Evolutionary conservation across 2,888 invertebrate species (phyloP).

Genomic region (Nymphalis urticae): DNA sequence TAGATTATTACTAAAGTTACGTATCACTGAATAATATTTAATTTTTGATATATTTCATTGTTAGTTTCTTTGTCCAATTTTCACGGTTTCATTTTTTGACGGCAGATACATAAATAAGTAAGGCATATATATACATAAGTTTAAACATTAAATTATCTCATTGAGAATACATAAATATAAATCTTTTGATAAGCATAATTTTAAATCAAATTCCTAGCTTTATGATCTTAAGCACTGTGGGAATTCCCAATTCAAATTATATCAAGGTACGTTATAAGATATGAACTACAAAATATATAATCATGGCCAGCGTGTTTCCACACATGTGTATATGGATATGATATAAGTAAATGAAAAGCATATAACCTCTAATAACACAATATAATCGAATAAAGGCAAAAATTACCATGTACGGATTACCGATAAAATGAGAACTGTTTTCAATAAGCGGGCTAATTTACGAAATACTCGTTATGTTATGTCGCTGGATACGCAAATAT

Average conservation of each 20-base stretch:
- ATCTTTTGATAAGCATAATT: too few relatives aligned
- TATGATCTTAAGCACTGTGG: not conserved
- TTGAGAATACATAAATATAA: too few relatives aligned
- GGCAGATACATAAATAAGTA: too few relatives aligned
- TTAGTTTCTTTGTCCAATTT: too few relatives aligned
- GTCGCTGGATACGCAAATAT: constrained; percentile 51
- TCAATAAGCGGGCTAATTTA: constrained; percentile 27
- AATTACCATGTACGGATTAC: not conserved
- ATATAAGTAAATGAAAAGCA: not conserved
- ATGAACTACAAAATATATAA: not conserved
- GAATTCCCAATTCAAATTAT: not conserved
- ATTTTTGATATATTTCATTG: too few relatives aligned
- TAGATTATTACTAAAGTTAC: too few relatives aligned
- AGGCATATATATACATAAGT: too few relatives aligned
- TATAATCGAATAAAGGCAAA: not conserved
- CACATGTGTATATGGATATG: not conserved
- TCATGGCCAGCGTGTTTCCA: not conserved
- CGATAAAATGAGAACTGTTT: constrained; percentile 17
- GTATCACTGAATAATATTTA: too few relatives aligned
- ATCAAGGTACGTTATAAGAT: not conserved
- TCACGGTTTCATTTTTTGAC: too few relatives aligned
- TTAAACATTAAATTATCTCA: too few relatives aligned
- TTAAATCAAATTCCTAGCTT: too few relatives aligned
- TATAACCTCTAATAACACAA: constrained; percentile 3
- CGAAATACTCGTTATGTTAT: constrained; percentile 35